Percentiles rank a stretch among this genome's conserved stretches.
These are phyloP conservation scores for Periphyllus acericola DNA, from an alignment of 2,888 invertebrate genomes.

Conservation along the genomic window DNA sequence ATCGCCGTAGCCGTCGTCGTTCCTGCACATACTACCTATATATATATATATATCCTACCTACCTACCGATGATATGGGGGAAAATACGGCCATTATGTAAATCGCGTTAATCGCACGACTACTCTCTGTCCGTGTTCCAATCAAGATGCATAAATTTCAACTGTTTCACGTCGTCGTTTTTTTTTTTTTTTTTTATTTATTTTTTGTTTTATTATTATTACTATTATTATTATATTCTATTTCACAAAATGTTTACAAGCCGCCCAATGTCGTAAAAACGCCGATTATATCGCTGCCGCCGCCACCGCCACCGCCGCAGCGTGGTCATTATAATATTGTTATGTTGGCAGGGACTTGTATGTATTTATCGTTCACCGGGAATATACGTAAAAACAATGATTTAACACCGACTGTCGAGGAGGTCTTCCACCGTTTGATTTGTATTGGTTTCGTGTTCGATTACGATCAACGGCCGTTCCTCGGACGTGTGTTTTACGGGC, in stretches of 20 bases:
- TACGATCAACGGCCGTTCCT: conserved; percentile 12
- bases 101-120: conserved; percentile 59
- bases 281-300: conserved; percentile 47
- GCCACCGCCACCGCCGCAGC: not conserved
- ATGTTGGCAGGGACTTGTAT: no score
- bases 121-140: conserved; percentile 57
- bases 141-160: conserved; percentile 61
- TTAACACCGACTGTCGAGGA: conserved; percentile 33
- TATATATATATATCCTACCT: not conserved
- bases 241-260: conserved; percentile 60
- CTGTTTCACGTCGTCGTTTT: conserved; percentile 24
- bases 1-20: conserved; percentile 22
- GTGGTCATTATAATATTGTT: conserved; percentile 31
- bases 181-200: not conserved
- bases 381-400: conserved; percentile 42
- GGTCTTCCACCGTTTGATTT: conserved; percentile 42
- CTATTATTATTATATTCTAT: not conserved
- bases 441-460: conserved; percentile 43
- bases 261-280: conserved; percentile 59
- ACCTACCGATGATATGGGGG: not conserved
- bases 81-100: conserved; percentile 51
- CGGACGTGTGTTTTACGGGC: not conserved
- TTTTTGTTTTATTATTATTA: not conserved
- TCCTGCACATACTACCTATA: not conserved
- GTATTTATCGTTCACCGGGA: not conserved